Percentiles rank a stretch among this genome's conserved stretches.
These are phyloP conservation scores for Neodon shergylaensis DNA, from an alignment of 2,113 vertebrate genomes.

Conservation along the genomic window DNA sequence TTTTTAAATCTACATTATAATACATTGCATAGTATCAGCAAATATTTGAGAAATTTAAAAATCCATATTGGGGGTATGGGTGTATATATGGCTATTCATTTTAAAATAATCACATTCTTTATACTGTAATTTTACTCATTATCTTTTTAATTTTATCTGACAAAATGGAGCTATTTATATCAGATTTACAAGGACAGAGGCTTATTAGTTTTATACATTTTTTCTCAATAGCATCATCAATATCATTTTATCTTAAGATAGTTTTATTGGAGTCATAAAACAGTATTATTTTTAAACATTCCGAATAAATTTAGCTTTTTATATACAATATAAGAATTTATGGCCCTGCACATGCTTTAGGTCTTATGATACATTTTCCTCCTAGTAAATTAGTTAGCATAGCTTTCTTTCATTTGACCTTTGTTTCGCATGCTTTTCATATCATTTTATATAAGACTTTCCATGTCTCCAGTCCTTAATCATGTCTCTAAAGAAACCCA, in stretches of 20 bases:
- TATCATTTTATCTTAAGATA: slow-evolving; percentile 25
- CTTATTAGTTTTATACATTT: background rate
- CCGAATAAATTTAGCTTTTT: background rate
- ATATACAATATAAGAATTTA: background rate
- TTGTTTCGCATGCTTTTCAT: background rate
- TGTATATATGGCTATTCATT: background rate
- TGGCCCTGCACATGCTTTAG: background rate
- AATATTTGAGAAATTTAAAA: background rate
- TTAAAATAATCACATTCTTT: background rate
- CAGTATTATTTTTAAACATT: background rate
- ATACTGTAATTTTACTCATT: slow-evolving; percentile 14
- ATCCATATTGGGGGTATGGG: background rate
- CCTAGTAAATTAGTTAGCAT: background rate
- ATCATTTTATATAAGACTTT: slow-evolving; percentile 4
- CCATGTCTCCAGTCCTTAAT: background rate
- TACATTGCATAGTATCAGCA: background rate
- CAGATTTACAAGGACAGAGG: background rate
- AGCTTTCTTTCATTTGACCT: background rate
- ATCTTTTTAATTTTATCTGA: background rate
- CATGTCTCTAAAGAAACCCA: background rate
- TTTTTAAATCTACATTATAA: background rate
- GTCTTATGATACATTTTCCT: slow-evolving; percentile 23
- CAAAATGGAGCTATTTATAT: background rate
- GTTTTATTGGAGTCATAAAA: background rate
- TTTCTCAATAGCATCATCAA: slow-evolving; percentile 6